phyloP scores from a whole-genome alignment of 2,797 vertebrate genomes.

The Pseudochromis fuscus region DNA sequence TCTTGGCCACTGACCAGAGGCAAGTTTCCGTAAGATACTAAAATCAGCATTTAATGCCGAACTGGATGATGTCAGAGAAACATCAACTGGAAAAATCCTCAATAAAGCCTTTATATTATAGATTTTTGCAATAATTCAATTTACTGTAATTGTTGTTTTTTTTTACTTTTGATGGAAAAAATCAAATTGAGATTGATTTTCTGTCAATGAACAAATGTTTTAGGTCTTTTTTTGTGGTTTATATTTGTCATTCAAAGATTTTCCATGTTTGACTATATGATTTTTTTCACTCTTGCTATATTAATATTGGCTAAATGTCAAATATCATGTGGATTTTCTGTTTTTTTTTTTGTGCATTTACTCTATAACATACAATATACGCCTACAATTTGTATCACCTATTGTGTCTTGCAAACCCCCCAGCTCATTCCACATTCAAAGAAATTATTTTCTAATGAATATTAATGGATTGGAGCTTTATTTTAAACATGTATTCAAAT shows the following conservation, averaged over 20 bases:
- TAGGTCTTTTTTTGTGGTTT: too few relatives aligned
- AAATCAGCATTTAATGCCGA: conserved; percentile 48
- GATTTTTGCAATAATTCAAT: conserved; percentile 20
- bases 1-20: conserved; percentile 43
- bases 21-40: conserved; percentile 29
- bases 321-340: too few relatives aligned
- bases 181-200: too few relatives aligned
- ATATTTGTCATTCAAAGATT: too few relatives aligned
- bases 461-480: conserved; percentile 68
- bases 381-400: not conserved
- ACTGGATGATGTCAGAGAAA: conserved; percentile 34
- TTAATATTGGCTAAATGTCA: not conserved
- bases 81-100: conserved; percentile 13
- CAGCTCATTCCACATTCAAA: conserved; percentile 57
- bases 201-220: not conserved
- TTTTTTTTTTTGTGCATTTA: too few relatives aligned
- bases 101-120: not conserved
- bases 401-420: conserved; percentile 8
- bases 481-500: conserved; percentile 79
- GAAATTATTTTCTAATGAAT: conserved; percentile 73
- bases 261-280: too few relatives aligned
- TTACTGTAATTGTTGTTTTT: too few relatives aligned
- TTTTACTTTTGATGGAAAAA: conserved; percentile 14
- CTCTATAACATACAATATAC: too few relatives aligned
- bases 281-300: not conserved